These are phyloP conservation scores for Saccostrea cuccullata DNA, from an alignment of 1,140 invertebrate genomes.

Conservation along the genomic window DNA sequence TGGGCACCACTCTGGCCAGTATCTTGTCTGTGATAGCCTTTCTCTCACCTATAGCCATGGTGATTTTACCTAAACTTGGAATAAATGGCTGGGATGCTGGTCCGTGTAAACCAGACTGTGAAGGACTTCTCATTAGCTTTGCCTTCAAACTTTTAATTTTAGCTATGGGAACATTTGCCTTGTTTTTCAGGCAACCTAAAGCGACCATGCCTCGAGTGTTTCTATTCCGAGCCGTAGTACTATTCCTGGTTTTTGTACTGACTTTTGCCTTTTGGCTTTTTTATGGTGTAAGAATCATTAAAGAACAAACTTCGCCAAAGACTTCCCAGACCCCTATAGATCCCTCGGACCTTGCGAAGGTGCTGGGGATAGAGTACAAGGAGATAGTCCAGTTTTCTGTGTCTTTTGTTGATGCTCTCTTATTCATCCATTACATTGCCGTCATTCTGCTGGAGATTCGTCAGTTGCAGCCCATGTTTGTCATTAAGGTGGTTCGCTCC, in stretches of 20 bases:
- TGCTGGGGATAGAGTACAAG: conserved; percentile 65
- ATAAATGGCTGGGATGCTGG: conserved; percentile 81
- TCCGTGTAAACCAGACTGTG: conserved; percentile 90
- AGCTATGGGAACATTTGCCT: conserved; percentile 94
- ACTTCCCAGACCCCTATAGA: neutral
- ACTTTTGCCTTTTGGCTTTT: conserved; percentile 98
- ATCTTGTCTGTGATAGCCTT: conserved; percentile 90
- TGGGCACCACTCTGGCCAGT: conserved; percentile 86
- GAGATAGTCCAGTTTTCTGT: conserved; percentile 93
- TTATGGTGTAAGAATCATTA: conserved; percentile 89
- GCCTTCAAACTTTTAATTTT: conserved; percentile 94
- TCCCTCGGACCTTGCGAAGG: neutral
- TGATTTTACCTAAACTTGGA: conserved; percentile 88
- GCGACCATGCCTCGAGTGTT: conserved; percentile 96
- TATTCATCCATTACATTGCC: conserved; percentile 97
- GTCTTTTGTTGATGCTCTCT: conserved; percentile 92
- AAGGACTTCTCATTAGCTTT: conserved; percentile 93
- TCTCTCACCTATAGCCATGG: conserved; percentile 95
- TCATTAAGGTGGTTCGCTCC: conserved; percentile 93
- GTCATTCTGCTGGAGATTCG: conserved; percentile 95
- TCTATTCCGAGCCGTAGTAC: conserved; percentile 91
- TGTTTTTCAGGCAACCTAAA: conserved; percentile 80
- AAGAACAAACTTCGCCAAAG: conserved; percentile 58
- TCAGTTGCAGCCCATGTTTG: conserved; percentile 92
- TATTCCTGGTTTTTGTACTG: conserved; percentile 93